These are phyloP conservation scores for Bombyx huttoni DNA, from an alignment of 2,888 invertebrate species.

Conservation along the genomic window DNA sequence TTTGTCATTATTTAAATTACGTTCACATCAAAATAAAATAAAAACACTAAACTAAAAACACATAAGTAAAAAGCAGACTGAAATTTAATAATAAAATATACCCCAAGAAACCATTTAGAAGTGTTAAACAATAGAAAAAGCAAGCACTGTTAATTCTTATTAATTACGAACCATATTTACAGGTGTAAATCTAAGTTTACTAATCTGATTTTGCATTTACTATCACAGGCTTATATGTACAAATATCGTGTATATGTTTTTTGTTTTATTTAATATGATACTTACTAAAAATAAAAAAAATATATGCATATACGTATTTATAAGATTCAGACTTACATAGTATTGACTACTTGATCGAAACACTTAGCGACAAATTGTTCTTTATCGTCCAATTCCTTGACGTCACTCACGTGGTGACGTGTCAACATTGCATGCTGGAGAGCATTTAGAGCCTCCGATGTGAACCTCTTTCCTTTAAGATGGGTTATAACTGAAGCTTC, in stretches of 20 bases:
- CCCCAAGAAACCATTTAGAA: conserved; percentile 19
- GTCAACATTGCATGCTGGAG: conserved; percentile 71
- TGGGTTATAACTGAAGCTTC: conserved; percentile 77
- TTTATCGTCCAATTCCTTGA: conserved; percentile 58
- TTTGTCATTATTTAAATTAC: conserved; percentile 10
- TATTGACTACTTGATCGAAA: conserved; percentile 75
- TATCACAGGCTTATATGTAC: background rate
- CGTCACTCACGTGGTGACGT: conserved; percentile 35
- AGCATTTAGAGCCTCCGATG: conserved; percentile 73
- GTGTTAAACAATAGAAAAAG: conserved; percentile 6
- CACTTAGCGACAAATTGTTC: conserved; percentile 76
- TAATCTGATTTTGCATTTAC: background rate
- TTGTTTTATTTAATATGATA: background rate
- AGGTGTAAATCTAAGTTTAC: background rate
- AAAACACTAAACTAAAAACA: conserved; percentile 51
- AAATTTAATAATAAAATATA: conserved; percentile 19
- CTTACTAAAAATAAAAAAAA: conserved; percentile 8
- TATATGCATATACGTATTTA: conserved; percentile 12
- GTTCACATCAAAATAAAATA: conserved; percentile 12
- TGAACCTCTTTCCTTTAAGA: conserved; percentile 77
- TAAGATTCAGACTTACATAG: conserved; percentile 32
- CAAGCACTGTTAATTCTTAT: conserved; percentile 2
- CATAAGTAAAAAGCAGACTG: conserved; percentile 29
- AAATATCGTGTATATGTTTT: background rate
- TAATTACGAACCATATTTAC: background rate